Evolutionary conservation across 23 tunicate species (phyloP), one percentile per base, ranked within the genome.

Genomic region (Trididemnum miniatum): DNA sequence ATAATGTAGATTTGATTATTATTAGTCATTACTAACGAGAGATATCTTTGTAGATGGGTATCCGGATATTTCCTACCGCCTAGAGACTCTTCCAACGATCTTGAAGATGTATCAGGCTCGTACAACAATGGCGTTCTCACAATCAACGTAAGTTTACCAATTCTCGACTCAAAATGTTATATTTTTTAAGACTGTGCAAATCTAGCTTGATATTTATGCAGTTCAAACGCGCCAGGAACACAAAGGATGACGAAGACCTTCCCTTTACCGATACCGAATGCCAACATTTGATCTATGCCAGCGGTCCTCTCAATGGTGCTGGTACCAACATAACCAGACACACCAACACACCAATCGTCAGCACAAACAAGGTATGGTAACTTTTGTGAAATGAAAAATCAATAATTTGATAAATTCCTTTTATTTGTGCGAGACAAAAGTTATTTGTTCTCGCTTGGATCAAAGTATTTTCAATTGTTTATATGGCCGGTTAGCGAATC

Each of bases 91-190:
- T 33, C 67, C 25, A 79, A 85, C 66, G 40, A 80, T 51, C 3
- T 77, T 20, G 31, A 28, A 0, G 72, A 51, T 51, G 60, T 64
- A 20, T 15, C 62, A 0, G 90, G 90, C 30, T 84, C 72, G 51
- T 86, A 91, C 65, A 40, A 34, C 7, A 91, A 91, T 71, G 97
- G 97, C n/a, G 77, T 76, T 1, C 57, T 91, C 80, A 85, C 97
- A 18, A 35, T 91, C n/a, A 15, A 57, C 77, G 90, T 86, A 35
- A 60, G 74, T 54, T 44, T n/a, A n/a, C n/a, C n/a, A n/a, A n/a
- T n/a, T n/a, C n/a, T n/a, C n/a, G n/a, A n/a, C n/a, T n/a, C n/a
- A n/a, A n/a, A n/a, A n/a, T n/a, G n/a, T n/a, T n/a, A n/a, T n/a
- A n/a, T n/a, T n/a, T n/a, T n/a, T n/a, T n/a, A n/a, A n/a, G n/a